Conservation (phyloP, 64 coral and sea anemone species). For the Actinia equina region DNA sequence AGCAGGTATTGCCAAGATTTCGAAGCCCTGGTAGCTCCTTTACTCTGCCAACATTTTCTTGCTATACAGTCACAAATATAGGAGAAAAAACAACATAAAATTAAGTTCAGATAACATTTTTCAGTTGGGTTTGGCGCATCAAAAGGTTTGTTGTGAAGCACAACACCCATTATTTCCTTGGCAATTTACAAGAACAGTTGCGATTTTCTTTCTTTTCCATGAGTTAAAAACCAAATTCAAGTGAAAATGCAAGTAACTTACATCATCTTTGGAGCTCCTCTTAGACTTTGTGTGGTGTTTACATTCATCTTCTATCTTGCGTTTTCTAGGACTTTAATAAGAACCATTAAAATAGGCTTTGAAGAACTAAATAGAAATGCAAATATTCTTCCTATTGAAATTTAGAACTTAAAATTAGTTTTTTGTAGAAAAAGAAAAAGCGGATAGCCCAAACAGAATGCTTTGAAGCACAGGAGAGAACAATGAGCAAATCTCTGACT, state of each 20-base stretch:
- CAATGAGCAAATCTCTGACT: no score
- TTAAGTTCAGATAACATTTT: no score
- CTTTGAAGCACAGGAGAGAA: no score
- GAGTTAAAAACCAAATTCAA: no score
- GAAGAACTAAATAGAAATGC: background rate
- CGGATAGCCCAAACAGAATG: no score
- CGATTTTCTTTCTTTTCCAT: no score
- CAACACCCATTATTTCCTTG: no score
- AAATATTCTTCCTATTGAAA: background rate
- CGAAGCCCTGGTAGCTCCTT: constrained; percentile 86
- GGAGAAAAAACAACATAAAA: background rate
- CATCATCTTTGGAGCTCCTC: constrained; percentile 33
- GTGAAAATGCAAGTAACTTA: background rate
- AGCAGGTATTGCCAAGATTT: constrained; percentile 98
- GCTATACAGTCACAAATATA: constrained; percentile 37
- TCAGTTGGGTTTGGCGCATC: no score
- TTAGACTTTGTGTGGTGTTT: constrained; percentile 31
- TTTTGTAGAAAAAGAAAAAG: no score
- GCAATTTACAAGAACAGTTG: no score
- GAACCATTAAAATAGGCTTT: background rate
- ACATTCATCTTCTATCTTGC: constrained; percentile 40
- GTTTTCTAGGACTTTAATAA: constrained; percentile 35
- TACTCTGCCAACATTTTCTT: constrained; percentile 90
- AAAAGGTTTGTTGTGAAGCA: no score
- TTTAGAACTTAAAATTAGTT: no score